Evolutionary conservation across 1,140 invertebrate species (phyloP), one percentile per base, ranked within the genome.

Genomic region (Danaus melanippus): DNA sequence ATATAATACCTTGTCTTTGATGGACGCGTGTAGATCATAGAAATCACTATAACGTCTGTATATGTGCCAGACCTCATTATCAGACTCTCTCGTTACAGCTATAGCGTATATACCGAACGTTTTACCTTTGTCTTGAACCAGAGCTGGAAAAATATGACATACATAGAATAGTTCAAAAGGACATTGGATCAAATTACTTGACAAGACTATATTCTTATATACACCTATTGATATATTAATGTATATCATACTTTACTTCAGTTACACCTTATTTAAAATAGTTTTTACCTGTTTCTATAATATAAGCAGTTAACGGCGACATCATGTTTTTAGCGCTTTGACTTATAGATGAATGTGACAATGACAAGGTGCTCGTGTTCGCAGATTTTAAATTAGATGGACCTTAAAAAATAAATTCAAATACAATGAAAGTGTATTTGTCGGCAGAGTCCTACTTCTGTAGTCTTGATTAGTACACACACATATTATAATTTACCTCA

Each of bases 41-140:
- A 98, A 98, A 84, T 98, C 96, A 40, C 95, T 97, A 73, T 98
- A 98, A 64, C 93, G 72, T 57, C 93, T 87, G 68, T 94, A 95
- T 56, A 94, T 92, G 67, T 95, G 93, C 93, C 93, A 95, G 46
- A 76, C 92, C 92, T 78, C 93, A 88, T 90, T 60, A 89, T 90
- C 67, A 86, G 90, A 69, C 87, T 92, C 86, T 67, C 92, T 91
- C 12, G 88, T 92, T 0, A 97, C 95, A 17, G 93, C 91, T 12
- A 98, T 91, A 1, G 95, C 95, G 83, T 98, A 98, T 53, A 97
- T 93, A 0, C 96, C 96, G 79, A 95, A 97, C 0, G 93, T 91
- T 70, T 93, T 94, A 6, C 94, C 94, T 63, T 91, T 91, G 62
- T 95, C 93, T 71, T 91, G 92, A 9, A 94, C 91, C 42, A 95